Evolutionary conservation across 2,113 vertebrate species (phyloP).

Genomic region (Bungarus multicinctus): DNA sequence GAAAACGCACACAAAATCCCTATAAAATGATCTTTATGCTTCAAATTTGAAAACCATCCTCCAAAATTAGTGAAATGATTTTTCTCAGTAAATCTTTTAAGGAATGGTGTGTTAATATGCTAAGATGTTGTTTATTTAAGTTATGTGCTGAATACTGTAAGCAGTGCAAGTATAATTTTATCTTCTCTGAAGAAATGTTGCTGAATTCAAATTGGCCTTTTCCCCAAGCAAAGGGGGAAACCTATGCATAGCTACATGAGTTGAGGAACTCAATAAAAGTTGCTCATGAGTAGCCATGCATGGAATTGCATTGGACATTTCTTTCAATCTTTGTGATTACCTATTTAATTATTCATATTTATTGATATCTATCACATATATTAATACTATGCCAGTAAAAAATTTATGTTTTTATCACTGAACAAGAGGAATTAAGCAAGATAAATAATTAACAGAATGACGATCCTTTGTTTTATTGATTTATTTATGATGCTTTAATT

Average conservation of each 20-base stretch:
- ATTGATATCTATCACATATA: not conserved
- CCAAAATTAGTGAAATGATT: not conserved
- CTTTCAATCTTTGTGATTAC: not conserved
- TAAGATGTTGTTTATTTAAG: not conserved
- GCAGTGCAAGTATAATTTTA: not conserved
- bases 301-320: not conserved
- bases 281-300: not conserved
- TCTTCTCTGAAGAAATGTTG: not conserved
- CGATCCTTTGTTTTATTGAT: not conserved
- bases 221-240: not conserved
- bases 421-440: rapidly evolving
- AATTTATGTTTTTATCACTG: not conserved
- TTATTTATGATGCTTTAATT: not conserved
- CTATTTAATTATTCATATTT: conserved; percentile 22
- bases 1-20: not conserved
- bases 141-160: not conserved
- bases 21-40: not conserved
- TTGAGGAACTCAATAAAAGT: not conserved
- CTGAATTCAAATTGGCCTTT: not conserved
- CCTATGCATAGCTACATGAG: not conserved
- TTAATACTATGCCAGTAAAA: not conserved
- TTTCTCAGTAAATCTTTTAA: not conserved
- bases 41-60: not conserved
- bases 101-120: not conserved
- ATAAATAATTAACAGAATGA: not conserved